Percentiles rank a stretch among this genome's conserved stretches.
Evolutionary conservation across 2,113 vertebrate genomes (phyloP).

Genomic region (Stegastes partitus): DNA sequence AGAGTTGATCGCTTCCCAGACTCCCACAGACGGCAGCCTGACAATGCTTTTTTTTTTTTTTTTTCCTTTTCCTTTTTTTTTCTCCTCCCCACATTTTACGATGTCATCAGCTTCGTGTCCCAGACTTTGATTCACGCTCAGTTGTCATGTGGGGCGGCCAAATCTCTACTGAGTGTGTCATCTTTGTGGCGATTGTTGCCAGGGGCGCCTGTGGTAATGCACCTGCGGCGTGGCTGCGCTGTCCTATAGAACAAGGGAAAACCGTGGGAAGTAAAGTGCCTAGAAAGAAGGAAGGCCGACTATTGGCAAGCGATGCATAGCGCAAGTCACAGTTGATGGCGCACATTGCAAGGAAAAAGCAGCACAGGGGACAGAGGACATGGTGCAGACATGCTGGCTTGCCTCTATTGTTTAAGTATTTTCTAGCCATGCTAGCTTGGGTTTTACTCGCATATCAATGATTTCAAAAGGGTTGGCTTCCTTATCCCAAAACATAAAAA

Average conservation of each 20-base stretch:
- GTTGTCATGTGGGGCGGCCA: constrained; percentile 3
- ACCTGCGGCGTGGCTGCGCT: constrained; percentile 42
- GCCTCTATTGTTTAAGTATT: constrained; percentile 39
- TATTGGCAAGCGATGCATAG: constrained; percentile 26
- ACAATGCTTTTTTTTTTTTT: neutral
- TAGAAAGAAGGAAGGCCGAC: constrained; percentile 9
- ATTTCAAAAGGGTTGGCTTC: constrained; percentile 1
- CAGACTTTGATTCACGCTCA: constrained; percentile 52
- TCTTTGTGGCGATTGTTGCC: constrained; percentile 37
- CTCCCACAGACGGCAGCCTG: constrained; percentile 36
- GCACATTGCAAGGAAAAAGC: constrained; percentile 55
- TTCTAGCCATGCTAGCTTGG: constrained; percentile 7
- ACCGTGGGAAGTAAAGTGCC: constrained; percentile 18
- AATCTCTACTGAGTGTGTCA: constrained; percentile 37
- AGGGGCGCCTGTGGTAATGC: constrained; percentile 12
- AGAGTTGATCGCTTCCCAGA: constrained; percentile 51
- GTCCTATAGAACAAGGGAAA: constrained; percentile 38
- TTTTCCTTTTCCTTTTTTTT: constrained; percentile 9
- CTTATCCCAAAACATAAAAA: constrained; percentile 23
- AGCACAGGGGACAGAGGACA: constrained; percentile 40
- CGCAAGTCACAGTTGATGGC: constrained; percentile 56
- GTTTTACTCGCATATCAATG: constrained; percentile 8
- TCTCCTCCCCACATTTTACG: constrained; percentile 57
- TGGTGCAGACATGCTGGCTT: constrained; percentile 47
- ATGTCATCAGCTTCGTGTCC: constrained; percentile 51